Evolutionary conservation across 2,797 vertebrate genomes (phyloP), one percentile per base, ranked within the genome.

Genomic region (Sebastes kiyomatsui): DNA sequence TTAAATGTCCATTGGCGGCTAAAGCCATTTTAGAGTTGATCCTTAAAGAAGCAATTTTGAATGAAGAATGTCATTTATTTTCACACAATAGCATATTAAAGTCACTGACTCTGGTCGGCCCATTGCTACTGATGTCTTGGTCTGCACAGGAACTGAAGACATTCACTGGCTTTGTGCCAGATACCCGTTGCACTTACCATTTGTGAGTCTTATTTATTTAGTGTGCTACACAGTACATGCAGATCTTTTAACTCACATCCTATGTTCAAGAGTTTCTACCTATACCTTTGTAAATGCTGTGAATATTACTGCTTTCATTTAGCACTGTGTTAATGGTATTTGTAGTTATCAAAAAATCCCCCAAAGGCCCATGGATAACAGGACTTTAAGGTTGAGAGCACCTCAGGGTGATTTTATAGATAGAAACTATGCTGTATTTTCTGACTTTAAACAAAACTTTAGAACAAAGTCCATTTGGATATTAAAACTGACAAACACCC

Each of bases 41-140:
- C 68, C 54, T 76, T 64, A 28, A 69, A 73, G 61, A 12, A 66
- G 64, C 3, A 1, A 75, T 87, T 73, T 64, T 72, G 32, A 77
- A 42, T 23, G 23, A 76, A 23, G n/a, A 75, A 46, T 70, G 7
- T 22, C 22, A 65, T 77, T 82, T 74, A 28, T 71, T 81, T 73
- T 74, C 62, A 78, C 59, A 66, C 59, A 67, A 42, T 30, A 46
- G 70, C 23, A 65, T 72, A 82, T 78, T 72, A 54, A 77, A 75
- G 59, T 62, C 73, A 42, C 28, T 46, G 59, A 75, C 68, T 76
- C 12, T 59, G 7, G 25, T 58, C 1, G 4, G 54, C 32, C 14
- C 42, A 70, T 68, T 74, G 52, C 22, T 86, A 20, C 70, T 73
- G 67, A 79, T 87, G 72, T 58, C 42, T 72, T 55, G 62, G 59